Conservation (phyloP, 2,113 vertebrate species). For the Zosterops lateralis region DNA sequence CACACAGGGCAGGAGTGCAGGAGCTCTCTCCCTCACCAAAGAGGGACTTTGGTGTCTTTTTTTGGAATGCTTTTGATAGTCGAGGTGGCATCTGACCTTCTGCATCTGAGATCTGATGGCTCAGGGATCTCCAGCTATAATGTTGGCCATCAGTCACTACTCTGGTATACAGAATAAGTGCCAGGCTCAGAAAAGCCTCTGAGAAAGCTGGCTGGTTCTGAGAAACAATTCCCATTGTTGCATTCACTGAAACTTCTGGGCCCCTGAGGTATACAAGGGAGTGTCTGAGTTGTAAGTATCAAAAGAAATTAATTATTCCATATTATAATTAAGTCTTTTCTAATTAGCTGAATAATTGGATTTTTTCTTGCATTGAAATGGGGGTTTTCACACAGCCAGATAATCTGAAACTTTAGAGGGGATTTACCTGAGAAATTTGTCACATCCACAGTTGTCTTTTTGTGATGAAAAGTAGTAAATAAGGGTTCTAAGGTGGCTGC, state of each 20-base stretch:
- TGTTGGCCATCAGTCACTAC: neutral
- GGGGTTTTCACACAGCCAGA: neutral
- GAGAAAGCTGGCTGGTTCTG: neutral
- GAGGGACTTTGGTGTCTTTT: slow-evolving; percentile 43
- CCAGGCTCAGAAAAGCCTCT: neutral
- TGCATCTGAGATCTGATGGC: slow-evolving; percentile 3
- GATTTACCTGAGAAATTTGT: slow-evolving; percentile 30
- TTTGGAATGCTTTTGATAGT: slow-evolving; percentile 43
- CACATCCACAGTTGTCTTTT: neutral
- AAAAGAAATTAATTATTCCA: slow-evolving; percentile 64
- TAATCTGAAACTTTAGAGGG: neutral
- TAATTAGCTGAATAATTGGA: slow-evolving; percentile 57
- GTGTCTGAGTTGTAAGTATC: slow-evolving; percentile 61
- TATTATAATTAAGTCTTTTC: slow-evolving; percentile 63
- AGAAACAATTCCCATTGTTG: slow-evolving; percentile 29
- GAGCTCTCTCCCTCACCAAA: neutral
- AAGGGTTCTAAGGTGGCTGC: neutral
- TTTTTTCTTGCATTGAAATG: neutral
- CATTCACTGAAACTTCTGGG: neutral
- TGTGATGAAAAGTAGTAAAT: neutral
- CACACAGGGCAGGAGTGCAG: neutral
- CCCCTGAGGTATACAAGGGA: slow-evolving; percentile 38
- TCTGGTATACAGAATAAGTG: neutral
- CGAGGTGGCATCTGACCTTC: slow-evolving; percentile 31
- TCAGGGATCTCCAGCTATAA: neutral